Evolutionary conservation across 2,797 vertebrate genomes (phyloP).

Genomic region (Leucoraja ocellata): DNA sequence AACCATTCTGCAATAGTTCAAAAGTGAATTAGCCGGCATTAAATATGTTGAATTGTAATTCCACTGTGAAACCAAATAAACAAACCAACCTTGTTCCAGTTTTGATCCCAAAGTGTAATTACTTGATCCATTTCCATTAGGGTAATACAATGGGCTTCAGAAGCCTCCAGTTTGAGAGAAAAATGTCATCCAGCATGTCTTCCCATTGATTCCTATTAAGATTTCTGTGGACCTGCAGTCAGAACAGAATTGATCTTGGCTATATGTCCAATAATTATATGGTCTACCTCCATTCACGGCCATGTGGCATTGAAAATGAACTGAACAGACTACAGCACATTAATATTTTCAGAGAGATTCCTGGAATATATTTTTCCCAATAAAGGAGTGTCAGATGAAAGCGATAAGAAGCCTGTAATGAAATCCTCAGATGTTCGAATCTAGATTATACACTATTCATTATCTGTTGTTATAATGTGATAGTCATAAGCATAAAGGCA

Average conservation of each 20-base stretch:
- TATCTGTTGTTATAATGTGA: neutral
- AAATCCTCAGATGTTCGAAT: neutral
- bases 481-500: neutral
- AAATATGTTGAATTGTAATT: neutral
- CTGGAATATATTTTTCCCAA: neutral
- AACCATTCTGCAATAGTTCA: neutral
- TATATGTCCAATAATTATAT: neutral
- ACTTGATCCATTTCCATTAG: neutral
- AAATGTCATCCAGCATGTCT: neutral
- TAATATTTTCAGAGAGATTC: neutral
- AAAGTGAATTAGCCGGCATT: neutral
- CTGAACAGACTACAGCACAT: neutral
- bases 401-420: neutral
- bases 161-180: neutral
- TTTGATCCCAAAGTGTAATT: neutral
- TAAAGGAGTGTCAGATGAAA: neutral
- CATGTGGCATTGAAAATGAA: neutral
- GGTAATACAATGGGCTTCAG: neutral
- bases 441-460: neutral
- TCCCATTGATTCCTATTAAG: neutral
- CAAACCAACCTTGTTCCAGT: neutral
- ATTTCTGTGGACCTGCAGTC: neutral
- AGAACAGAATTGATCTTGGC: neutral
- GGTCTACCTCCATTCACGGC: neutral
- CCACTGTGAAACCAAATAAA: neutral